Percentiles rank a stretch among this genome's conserved stretches.
Evolutionary conservation across 2,113 vertebrate genomes (phyloP).

Genomic region (Ploceus nigricollis): DNA sequence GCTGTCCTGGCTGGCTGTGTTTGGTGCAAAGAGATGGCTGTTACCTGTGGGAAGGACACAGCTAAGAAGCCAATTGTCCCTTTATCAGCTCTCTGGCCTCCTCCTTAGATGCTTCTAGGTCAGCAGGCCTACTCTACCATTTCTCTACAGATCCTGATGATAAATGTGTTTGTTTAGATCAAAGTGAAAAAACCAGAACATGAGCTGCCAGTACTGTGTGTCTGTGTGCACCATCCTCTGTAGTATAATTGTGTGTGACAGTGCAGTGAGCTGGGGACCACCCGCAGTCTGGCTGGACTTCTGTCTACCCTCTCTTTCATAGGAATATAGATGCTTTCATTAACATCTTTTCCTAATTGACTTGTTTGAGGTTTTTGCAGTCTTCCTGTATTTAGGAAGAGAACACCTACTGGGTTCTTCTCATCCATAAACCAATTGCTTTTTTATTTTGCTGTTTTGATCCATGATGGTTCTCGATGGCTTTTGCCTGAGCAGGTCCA

Average conservation of each 20-base stretch:
- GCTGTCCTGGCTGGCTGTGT: neutral
- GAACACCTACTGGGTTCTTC: neutral
- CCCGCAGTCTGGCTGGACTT: neutral
- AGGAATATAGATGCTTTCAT: neutral
- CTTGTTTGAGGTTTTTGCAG: neutral
- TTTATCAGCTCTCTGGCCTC: neutral
- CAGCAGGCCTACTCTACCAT: neutral
- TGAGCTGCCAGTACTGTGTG: neutral
- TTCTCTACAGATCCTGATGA: neutral
- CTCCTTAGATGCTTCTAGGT: neutral
- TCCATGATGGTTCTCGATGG: rapidly evolving
- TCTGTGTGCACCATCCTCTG: too few species aligned
- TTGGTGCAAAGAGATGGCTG: rapidly evolving
- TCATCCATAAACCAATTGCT: neutral
- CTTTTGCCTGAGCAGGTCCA: neutral
- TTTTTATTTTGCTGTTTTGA: neutral
- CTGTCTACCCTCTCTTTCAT: neutral
- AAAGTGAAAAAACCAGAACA: neutral
- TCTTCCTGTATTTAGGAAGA: neutral
- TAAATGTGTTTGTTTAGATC: neutral
- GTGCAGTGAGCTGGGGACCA: neutral
- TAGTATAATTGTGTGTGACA: neutral
- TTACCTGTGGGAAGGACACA: neutral
- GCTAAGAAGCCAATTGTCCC: neutral
- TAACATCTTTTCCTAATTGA: neutral